Percentiles rank a stretch among this genome's conserved stretches.
Evolutionary conservation across 2,888 invertebrate species (phyloP).

Genomic region (Meiosimyza decipiens): DNA sequence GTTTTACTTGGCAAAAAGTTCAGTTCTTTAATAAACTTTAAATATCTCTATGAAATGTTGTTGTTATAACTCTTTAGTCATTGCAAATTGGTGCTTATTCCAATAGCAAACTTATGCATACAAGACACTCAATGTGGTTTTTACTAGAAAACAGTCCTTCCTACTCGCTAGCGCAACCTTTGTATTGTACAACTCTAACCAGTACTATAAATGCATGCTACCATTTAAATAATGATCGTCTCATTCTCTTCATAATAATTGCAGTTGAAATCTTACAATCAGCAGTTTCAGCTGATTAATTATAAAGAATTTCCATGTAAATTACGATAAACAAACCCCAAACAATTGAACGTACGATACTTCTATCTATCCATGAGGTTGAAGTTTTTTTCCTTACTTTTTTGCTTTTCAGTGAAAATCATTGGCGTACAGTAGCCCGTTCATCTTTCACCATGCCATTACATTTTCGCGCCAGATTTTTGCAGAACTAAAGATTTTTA

Average conservation of each 20-base stretch:
- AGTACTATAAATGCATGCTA: too few species aligned
- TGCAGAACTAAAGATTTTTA: constrained; percentile 18
- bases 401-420: constrained; percentile 7
- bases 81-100: too few species aligned
- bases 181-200: too few species aligned
- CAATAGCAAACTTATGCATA: too few species aligned
- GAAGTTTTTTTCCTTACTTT: neutral
- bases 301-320: constrained; percentile 23
- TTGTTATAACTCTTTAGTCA: too few species aligned
- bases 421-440: neutral
- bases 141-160: too few species aligned
- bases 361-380: neutral
- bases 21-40: too few species aligned
- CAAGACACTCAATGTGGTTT: too few species aligned
- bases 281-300: constrained; percentile 22
- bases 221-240: too few species aligned
- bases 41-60: too few species aligned
- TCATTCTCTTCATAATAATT: constrained; percentile 2
- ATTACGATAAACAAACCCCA: constrained; percentile 13
- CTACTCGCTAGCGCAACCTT: too few species aligned
- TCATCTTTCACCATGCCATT: neutral
- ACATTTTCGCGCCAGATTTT: constrained; percentile 13
- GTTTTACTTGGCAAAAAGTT: too few species aligned
- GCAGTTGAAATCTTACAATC: constrained; percentile 22
- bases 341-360: neutral